Evolutionary conservation across 1,140 invertebrate genomes (phyloP), one percentile per base, ranked within the genome.

Genomic region (Drosophila miranda): DNA sequence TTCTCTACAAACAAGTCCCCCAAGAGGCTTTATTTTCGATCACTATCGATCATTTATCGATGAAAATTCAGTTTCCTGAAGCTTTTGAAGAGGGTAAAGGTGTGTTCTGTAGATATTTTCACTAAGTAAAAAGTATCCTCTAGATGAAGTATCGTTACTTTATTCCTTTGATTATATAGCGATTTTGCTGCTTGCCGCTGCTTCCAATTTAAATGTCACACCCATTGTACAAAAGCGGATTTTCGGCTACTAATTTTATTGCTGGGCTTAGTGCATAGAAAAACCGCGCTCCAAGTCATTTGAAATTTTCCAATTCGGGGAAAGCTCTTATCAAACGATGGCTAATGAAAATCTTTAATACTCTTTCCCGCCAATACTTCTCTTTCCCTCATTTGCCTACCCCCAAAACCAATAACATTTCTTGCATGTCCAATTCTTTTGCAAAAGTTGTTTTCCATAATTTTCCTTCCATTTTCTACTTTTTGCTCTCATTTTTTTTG

Each of bases 131-230:
- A 11, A 3, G 30, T 34, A 34, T 38, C 34, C 11, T 13, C 34
- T 13, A 5, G 11, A 13, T 11, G 34, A 0, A 13, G 11, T 13
- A 13, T 38, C 11, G 4, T 5, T 11, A 0, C 3, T 38, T 38
- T 11, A 4, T 5, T 38, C 1, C 53, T 48, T 71, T 66, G 60
- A 60, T 57, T 57, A 45, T 56, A 44, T 21, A 43, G 21, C 44
- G 62, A 78, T 51, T 52, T 58, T 5, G 1, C 30, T 87, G 50
- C 48, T 0, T 51, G 82, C 46, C 11, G 56, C 67, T 42, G 66
- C 72, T 73, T 77, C 77, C 73, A 86, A 81, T 84, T 84, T 74
- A 84, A 84, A 86, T 84, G 75, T 69, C 64, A 68, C 66, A 68
- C 62, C 54, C 71, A 66, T 60, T 58, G 44, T 61, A 68, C 75